A percentile compares a stretch with the other conserved stretches of the same genome.
These are phyloP conservation scores for Sebastes melanostomus DNA, from an alignment of 2,797 vertebrate species.

Conservation along the genomic window DNA sequence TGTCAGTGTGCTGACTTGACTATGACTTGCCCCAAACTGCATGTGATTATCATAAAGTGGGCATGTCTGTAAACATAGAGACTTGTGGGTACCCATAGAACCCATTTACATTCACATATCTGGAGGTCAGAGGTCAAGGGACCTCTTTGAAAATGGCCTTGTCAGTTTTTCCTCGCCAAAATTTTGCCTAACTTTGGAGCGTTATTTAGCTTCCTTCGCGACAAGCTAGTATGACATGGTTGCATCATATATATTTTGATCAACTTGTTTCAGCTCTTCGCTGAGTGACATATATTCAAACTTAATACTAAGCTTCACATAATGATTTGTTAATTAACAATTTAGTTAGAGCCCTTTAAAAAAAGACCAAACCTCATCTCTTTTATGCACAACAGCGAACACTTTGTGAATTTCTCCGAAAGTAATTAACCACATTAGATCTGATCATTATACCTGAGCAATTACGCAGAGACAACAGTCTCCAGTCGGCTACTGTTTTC, in stretches of 20 bases:
- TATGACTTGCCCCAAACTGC: fast-evolving
- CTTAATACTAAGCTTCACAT: background rate
- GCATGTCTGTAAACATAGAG: too few relatives aligned
- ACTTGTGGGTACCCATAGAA: too few relatives aligned
- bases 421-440: constrained; percentile 4
- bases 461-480: constrained; percentile 8
- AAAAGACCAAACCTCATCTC: background rate
- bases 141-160: too few relatives aligned
- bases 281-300: background rate
- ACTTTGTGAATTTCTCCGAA: background rate
- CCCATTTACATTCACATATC: too few relatives aligned
- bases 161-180: too few relatives aligned
- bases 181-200: too few relatives aligned
- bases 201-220: too few relatives aligned
- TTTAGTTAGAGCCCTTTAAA: background rate
- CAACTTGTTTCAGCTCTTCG: background rate
- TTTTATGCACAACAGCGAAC: background rate
- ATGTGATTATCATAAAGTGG: too few relatives aligned
- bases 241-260: too few relatives aligned
- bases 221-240: too few relatives aligned
- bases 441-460: constrained; percentile 10
- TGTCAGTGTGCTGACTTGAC: too few relatives aligned
- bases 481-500: constrained; percentile 15
- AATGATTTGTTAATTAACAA: background rate
- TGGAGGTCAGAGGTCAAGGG: too few relatives aligned